These are phyloP conservation scores for Diaprepes abbreviatus DNA, from an alignment of 2,888 invertebrate species.

Conservation along the genomic window DNA sequence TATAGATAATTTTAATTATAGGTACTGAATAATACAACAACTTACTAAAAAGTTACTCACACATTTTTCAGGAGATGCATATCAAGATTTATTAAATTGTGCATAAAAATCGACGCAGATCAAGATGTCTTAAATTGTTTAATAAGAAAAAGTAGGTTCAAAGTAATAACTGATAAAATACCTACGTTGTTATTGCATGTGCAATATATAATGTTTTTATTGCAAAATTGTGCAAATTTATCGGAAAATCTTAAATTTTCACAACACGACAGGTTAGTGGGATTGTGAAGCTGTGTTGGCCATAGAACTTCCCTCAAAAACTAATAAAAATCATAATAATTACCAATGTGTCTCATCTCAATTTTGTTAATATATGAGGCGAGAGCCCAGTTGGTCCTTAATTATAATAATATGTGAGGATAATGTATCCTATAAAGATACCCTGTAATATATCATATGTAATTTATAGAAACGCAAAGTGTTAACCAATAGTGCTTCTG, in stretches of 20 bases:
- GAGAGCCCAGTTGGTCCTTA: conserved; percentile 68
- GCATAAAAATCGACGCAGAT: too few species aligned
- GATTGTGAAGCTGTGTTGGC: background rate
- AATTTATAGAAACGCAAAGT: conserved; percentile 65
- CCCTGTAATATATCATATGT: conserved; percentile 70
- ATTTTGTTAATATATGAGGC: conserved; percentile 56
- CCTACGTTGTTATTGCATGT: too few species aligned
- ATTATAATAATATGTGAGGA: conserved; percentile 67
- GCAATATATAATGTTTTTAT: too few species aligned
- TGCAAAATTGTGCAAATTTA: too few species aligned
- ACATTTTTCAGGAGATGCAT: too few species aligned
- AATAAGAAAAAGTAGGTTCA: background rate
- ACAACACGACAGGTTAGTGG: too few species aligned
- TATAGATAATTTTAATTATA: too few species aligned
- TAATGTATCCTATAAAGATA: conserved; percentile 69
- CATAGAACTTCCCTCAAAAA: conserved; percentile 31
- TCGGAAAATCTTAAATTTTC: too few species aligned
- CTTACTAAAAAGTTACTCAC: too few species aligned
- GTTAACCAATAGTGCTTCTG: conserved; percentile 69
- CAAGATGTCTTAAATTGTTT: background rate
- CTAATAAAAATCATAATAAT: conserved; percentile 50
- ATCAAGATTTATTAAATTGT: too few species aligned
- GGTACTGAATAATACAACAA: too few species aligned
- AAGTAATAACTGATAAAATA: too few species aligned
- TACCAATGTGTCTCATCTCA: conserved; percentile 64